Conservation (phyloP, 2,888 invertebrate species). For the Ashinkailepas kermadecensis region DNA sequence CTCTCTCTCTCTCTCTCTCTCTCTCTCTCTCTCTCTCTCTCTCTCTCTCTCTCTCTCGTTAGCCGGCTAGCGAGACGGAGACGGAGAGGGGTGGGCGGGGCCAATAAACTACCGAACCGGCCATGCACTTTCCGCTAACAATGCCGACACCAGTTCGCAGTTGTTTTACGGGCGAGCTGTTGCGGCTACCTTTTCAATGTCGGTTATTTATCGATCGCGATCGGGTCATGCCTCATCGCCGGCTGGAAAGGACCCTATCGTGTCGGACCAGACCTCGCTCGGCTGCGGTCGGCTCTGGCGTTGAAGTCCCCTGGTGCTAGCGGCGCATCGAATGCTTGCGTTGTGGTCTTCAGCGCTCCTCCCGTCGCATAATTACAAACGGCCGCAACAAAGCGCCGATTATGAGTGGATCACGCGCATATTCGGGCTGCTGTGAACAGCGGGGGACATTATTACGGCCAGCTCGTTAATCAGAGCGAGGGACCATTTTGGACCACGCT, state of each 20-base stretch:
- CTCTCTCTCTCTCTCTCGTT: not conserved
- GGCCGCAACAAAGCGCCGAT: not conserved
- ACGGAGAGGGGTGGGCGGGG: not conserved
- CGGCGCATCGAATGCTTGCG: not conserved
- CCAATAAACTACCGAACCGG: not conserved
- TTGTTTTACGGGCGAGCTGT: not conserved
- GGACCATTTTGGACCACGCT: not conserved
- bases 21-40: too few species aligned
- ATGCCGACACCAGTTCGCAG: not conserved
- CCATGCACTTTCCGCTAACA: not conserved
- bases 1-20: too few species aligned
- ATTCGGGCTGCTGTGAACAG: not conserved
- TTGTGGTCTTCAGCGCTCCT: not conserved
- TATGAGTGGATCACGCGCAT: not conserved
- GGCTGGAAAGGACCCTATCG: not conserved
- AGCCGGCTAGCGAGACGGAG: not conserved
- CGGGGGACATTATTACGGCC: not conserved
- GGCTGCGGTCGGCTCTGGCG: not conserved
- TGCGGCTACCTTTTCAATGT: not conserved
- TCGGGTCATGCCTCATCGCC: not conserved
- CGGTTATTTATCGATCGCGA: not conserved
- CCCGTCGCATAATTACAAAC: conserved; percentile 2
- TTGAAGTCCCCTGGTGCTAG: conserved; percentile 1
- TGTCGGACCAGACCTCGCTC: not conserved
- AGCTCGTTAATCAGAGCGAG: not conserved